Evolutionary conservation across 2,113 vertebrate species (phyloP).

Genomic region (Etheostoma cragini): DNA sequence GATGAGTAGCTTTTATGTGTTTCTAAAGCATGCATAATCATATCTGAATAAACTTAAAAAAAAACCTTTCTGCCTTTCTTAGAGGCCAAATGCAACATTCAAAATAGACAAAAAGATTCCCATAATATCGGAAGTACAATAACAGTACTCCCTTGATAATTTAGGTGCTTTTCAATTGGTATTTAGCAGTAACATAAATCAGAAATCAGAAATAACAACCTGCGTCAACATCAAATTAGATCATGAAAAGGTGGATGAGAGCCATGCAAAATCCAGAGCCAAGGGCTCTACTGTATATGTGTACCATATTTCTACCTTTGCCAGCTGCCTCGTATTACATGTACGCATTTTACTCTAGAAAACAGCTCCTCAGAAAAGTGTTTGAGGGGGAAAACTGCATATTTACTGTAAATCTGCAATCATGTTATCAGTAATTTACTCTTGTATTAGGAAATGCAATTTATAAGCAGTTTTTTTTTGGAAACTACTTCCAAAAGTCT

Average conservation of each 20-base stretch:
- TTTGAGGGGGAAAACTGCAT: conserved; percentile 15
- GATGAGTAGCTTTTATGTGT: neutral
- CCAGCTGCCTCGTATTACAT: conserved; percentile 50
- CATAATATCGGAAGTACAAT: conserved; percentile 5
- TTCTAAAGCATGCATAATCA: neutral
- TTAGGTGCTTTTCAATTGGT: conserved; percentile 23
- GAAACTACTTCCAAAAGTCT: neutral
- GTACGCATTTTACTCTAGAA: conserved; percentile 39
- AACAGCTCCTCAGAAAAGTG: conserved; percentile 17
- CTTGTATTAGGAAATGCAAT: neutral
- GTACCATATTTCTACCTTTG: conserved; percentile 23
- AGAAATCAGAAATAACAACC: conserved; percentile 28
- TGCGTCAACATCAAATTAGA: conserved; percentile 18
- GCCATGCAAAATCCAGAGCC: too few species aligned
- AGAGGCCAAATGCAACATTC: neutral
- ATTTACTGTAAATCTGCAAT: conserved; percentile 23
- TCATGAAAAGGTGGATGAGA: conserved; percentile 42
- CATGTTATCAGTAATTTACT: neutral
- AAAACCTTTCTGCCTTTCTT: conserved; percentile 8
- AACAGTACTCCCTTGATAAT: conserved; percentile 12
- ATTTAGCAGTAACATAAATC: conserved; percentile 14
- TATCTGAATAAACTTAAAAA: neutral
- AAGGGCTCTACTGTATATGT: conserved; percentile 22
- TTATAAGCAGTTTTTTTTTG: conserved; percentile 15
- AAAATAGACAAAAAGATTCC: neutral